Conservation (phyloP, 2,888 invertebrate species). For the Meiosimyza decipiens region DNA sequence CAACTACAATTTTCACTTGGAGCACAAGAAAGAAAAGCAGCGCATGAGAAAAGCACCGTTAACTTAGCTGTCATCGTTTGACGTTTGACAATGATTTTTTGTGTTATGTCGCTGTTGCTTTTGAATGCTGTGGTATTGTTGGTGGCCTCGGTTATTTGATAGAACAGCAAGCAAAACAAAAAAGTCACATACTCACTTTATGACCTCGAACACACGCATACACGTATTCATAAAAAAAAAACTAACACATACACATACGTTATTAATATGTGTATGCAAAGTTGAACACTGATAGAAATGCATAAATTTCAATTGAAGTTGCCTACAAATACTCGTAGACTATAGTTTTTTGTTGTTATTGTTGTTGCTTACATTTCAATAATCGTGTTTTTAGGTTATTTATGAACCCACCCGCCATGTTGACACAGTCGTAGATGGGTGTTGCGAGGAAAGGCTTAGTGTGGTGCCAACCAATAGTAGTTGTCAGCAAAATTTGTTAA, state of each 20-base stretch:
- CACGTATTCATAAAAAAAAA: not conserved
- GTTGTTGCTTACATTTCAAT: slow-evolving; percentile 29
- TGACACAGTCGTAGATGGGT: not conserved
- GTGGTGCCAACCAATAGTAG: slow-evolving; percentile 32
- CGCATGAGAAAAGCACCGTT: slow-evolving; percentile 14
- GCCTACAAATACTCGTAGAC: slow-evolving; percentile 18
- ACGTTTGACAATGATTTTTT: slow-evolving; percentile 27
- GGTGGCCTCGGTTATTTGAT: not conserved
- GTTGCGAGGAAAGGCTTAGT: slow-evolving; percentile 19
- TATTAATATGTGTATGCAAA: slow-evolving; percentile 6
- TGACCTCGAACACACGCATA: not conserved
- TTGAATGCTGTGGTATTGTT: not conserved
- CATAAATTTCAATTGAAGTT: slow-evolving; percentile 27
- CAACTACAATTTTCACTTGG: slow-evolving; percentile 6
- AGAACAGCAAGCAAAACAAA: not conserved
- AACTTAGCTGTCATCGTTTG: slow-evolving; percentile 20
- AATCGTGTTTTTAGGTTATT: slow-evolving; percentile 29
- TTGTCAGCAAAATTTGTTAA: slow-evolving; percentile 46
- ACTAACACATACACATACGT: not conserved
- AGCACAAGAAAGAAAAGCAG: not conserved
- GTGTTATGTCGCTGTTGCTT: not conserved
- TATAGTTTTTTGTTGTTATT: not conserved
- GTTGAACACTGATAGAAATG: slow-evolving; percentile 4
- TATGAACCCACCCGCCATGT: slow-evolving; percentile 14
- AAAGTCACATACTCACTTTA: slow-evolving; percentile 2